A percentile compares a stretch with the other conserved stretches of the same genome.
Evolutionary conservation across 2,888 invertebrate genomes (phyloP).

Genomic region (Sisyra terminalis): DNA sequence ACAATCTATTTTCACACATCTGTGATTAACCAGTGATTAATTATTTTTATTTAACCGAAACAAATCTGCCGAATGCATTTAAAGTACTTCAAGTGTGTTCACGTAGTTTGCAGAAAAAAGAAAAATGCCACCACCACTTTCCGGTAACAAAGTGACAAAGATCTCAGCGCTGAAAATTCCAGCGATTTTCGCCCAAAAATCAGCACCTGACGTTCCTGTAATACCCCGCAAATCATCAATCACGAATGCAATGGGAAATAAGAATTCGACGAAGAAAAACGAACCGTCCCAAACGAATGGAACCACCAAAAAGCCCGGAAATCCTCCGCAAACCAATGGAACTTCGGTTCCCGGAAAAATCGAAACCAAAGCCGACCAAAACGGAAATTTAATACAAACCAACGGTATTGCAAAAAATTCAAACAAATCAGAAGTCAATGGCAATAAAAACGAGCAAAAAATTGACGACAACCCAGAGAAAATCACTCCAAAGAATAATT

Average conservation of each 20-base stretch:
- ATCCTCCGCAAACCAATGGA: not conserved
- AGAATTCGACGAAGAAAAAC: not conserved
- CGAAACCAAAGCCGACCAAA: not conserved
- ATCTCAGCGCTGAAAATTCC: conserved; percentile 1
- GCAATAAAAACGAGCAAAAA: too few relatives aligned
- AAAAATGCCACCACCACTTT: conserved; percentile 1
- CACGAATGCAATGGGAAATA: not conserved
- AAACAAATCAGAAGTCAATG: conserved; percentile 8
- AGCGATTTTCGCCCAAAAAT: conserved; percentile 3
- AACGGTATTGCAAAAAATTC: conserved; percentile 12
- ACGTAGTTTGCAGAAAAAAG: too few relatives aligned
- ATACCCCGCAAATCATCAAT: not conserved
- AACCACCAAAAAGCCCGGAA: conserved; percentile 9
- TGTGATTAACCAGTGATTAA: not conserved
- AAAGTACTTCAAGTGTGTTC: conserved; percentile 1
- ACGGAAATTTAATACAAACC: conserved; percentile 11
- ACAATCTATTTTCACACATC: not conserved
- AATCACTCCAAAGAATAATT: too few relatives aligned
- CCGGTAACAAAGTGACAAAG: conserved; percentile 1
- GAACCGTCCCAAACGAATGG: conserved; percentile 10
- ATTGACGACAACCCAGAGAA: too few relatives aligned
- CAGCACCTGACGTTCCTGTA: not conserved
- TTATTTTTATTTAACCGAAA: not conserved
- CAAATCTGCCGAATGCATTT: conserved; percentile 4
- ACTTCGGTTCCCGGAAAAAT: not conserved